phyloP scores from a whole-genome alignment of 92 coral and sea anemone genomes.

The Anthopleura xanthogrammica region DNA sequence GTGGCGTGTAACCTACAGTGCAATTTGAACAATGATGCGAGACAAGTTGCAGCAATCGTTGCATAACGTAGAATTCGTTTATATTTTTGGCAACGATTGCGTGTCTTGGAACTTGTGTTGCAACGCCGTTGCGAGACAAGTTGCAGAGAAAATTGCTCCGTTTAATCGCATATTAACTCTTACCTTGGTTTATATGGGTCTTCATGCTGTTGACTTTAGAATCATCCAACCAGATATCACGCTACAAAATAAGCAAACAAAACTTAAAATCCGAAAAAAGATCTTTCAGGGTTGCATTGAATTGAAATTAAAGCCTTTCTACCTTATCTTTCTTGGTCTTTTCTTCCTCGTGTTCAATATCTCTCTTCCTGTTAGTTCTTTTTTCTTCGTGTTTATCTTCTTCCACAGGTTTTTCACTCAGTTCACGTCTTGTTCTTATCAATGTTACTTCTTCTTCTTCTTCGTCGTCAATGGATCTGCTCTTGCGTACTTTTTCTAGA shows the following conservation, averaged over 20 bases:
- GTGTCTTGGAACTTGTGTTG: too few relatives aligned
- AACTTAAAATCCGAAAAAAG: neutral
- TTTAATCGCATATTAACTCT: neutral
- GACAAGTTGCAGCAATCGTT: too few relatives aligned
- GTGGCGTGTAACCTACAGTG: too few relatives aligned
- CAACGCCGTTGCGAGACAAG: too few relatives aligned
- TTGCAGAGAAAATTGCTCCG: too few relatives aligned
- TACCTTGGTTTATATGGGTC: conserved; percentile 59
- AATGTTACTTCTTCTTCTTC: neutral
- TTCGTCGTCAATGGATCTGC: conserved; percentile 19
- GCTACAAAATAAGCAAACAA: conserved; percentile 22
- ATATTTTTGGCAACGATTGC: too few relatives aligned
- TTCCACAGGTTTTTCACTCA: conserved; percentile 2
- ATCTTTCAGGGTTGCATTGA: too few relatives aligned
- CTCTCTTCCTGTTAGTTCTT: conserved; percentile 56
- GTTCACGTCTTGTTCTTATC: conserved; percentile 16
- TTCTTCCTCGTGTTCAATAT: conserved; percentile 50
- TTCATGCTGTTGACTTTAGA: conserved; percentile 42
- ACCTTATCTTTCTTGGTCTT: conserved; percentile 58
- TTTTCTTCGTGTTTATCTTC: conserved; percentile 38
- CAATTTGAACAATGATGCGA: too few relatives aligned
- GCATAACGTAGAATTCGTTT: too few relatives aligned
- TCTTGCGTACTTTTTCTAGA: conserved; percentile 10
- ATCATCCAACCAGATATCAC: conserved; percentile 55
- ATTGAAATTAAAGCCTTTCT: neutral